Percentiles rank a stretch among this genome's conserved stretches.
Conservation (phyloP, 2,113 vertebrate genomes). For the Noturus placidus region DNA sequence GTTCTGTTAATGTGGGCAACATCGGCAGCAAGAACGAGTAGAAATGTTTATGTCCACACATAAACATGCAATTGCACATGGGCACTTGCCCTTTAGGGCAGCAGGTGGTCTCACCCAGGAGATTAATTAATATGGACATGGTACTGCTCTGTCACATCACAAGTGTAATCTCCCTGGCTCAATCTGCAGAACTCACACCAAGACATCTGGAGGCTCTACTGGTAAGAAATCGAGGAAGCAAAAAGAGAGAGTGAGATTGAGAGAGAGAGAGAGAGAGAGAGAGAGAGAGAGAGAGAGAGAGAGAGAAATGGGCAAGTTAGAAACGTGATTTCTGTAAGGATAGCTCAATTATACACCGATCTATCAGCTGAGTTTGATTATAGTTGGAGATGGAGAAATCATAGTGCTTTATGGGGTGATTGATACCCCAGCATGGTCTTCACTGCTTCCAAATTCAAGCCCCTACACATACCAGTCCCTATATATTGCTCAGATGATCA, state of each 20-base stretch:
- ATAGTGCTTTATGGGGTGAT: constrained; percentile 66
- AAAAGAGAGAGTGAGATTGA: constrained; percentile 55
- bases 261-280: too few species aligned
- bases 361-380: constrained; percentile 70
- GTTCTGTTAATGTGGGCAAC: not conserved
- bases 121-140: constrained; percentile 71
- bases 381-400: constrained; percentile 54
- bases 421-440: constrained; percentile 65
- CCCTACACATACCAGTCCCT: constrained; percentile 59
- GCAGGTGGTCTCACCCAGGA: constrained; percentile 35
- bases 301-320: constrained; percentile 50
- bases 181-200: constrained; percentile 64
- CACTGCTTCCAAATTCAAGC: constrained; percentile 56
- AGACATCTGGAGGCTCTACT: constrained; percentile 66
- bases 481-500: constrained; percentile 47
- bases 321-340: constrained; percentile 67
- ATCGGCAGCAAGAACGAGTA: not conserved
- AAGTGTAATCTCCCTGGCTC: constrained; percentile 57
- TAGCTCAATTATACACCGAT: constrained; percentile 75
- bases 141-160: constrained; percentile 58
- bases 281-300: constrained; percentile 63
- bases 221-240: constrained; percentile 59
- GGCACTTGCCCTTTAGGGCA: not conserved
- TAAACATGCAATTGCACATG: constrained; percentile 31
- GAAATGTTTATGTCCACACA: constrained; percentile 7